These are phyloP conservation scores for Brachystomella parvula DNA, from an alignment of 1,140 invertebrate genomes.

Conservation along the genomic window DNA sequence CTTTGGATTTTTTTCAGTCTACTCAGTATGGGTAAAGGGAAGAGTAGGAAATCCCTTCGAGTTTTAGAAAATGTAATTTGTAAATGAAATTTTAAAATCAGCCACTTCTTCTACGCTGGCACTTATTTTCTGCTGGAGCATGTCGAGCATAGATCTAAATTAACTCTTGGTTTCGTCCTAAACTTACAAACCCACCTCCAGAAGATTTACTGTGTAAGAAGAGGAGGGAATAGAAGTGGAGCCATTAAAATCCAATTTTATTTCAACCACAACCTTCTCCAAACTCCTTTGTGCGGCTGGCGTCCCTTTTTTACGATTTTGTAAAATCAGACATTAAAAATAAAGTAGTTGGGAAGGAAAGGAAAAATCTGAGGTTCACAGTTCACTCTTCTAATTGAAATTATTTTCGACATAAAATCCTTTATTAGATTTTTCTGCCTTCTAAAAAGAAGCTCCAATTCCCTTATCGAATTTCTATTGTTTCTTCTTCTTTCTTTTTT, in stretches of 20 bases:
- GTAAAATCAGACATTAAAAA: no score
- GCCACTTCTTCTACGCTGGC: no score
- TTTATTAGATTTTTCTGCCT: neutral
- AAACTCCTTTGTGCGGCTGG: no score
- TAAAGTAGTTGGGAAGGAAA: no score
- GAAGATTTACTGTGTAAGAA: neutral
- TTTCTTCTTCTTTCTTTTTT: no score
- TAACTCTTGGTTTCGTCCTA: neutral
- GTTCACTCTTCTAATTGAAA: conserved; percentile 1
- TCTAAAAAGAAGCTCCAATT: neutral
- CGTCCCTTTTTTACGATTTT: conserved; percentile 9
- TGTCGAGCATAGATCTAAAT: no score
- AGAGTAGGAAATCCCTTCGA: no score
- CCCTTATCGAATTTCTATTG: neutral
- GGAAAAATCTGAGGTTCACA: neutral
- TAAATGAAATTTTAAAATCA: no score
- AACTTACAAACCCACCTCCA: neutral
- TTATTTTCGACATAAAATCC: neutral
- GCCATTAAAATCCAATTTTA: neutral
- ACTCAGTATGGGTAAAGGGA: no score
- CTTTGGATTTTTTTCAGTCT: no score
- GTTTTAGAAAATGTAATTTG: no score
- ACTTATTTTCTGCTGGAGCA: no score
- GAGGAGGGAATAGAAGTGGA: neutral
- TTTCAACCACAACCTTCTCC: neutral